Base-by-base conservation (phyloP, 2,888 invertebrate genomes). In the Sarcophaga caerulescens region DNA sequence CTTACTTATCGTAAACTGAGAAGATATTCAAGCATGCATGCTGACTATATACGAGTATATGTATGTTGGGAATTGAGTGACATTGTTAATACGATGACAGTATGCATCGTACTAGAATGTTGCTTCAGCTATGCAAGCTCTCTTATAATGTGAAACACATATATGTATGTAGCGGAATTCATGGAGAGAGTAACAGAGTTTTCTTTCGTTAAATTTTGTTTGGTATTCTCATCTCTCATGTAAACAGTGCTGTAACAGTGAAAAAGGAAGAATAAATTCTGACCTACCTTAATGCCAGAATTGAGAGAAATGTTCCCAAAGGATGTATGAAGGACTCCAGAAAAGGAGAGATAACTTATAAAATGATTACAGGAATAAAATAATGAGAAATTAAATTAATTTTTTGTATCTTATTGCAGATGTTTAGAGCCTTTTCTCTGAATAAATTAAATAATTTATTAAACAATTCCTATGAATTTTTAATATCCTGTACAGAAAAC, bases 251-350 rank as follows among this genome's bases (percentile, higher is more conserved):
- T 21, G 57, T 71, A 35, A 35, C 2, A 10, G 35, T 10, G 6
- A 35, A 35, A 35, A 35, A 10, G 10, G 10, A 35, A 52, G 14
- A 17, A 52, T 77, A 21, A 60, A 25, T 21, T 35, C 17, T 44
- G 77, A 83, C 83, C 83, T 83, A 74, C 77, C 83, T 69, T 74
- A 83, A 83, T 68, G 21, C 52, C 11, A 35, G 35, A 45, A 35
- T 21, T n/a, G 6, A 59, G 45, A 21, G 35, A 47, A 44, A 3
- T n/a, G 17, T 17, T 52, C 14, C 17, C 52, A 52, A 1, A 52
- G 17, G 14, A 52, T 52, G n/a, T n/a, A n/a, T n/a, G 2, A 2
- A 35, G 35, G 8, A 8, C 0, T 35, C 0, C 35, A 2, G 35
- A 35, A 35, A 35, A 35, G 35, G 35, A 35, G 35, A 10, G 10